phyloP scores from a whole-genome alignment of 1,140 invertebrate species.

The Drosophila sechellia region DNA sequence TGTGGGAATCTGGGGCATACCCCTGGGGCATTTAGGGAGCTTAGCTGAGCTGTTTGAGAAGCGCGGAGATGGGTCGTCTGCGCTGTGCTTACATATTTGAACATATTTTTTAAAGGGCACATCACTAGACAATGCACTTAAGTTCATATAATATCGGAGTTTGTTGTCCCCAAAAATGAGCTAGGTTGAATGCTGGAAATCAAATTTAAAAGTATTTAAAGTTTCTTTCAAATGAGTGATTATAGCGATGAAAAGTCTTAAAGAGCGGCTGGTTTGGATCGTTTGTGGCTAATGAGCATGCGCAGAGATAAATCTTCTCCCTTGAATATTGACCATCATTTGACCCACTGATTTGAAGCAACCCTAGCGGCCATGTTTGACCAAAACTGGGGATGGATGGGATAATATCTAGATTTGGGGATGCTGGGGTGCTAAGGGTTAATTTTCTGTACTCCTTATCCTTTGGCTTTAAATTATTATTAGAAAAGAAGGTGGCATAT shows the following conservation, averaged over 20 bases:
- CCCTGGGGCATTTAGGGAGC: neutral
- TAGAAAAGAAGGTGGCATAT: neutral
- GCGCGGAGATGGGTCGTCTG: neutral
- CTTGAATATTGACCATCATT: slow-evolving; percentile 9
- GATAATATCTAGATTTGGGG: neutral
- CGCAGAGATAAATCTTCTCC: slow-evolving; percentile 11
- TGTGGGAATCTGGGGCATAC: neutral
- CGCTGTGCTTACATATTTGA: too few relatives aligned
- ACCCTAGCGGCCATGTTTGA: slow-evolving; percentile 40
- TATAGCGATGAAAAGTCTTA: neutral
- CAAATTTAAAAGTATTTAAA: too few relatives aligned
- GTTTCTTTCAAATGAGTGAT: too few relatives aligned
- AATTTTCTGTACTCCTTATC: neutral
- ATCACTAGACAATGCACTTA: too few relatives aligned
- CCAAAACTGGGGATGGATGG: slow-evolving; percentile 24
- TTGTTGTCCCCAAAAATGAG: too few relatives aligned
- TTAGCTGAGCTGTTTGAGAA: slow-evolving; percentile 10
- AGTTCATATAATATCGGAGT: too few relatives aligned
- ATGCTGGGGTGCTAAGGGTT: neutral
- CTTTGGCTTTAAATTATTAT: neutral
- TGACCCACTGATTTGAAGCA: slow-evolving; percentile 27
- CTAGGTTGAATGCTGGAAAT: too few relatives aligned
- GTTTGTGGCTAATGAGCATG: slow-evolving; percentile 10
- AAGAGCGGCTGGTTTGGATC: neutral
- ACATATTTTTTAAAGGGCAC: too few relatives aligned